Evolutionary conservation across 2,888 invertebrate species (phyloP).

Genomic region (Ptychoptera albimana): DNA sequence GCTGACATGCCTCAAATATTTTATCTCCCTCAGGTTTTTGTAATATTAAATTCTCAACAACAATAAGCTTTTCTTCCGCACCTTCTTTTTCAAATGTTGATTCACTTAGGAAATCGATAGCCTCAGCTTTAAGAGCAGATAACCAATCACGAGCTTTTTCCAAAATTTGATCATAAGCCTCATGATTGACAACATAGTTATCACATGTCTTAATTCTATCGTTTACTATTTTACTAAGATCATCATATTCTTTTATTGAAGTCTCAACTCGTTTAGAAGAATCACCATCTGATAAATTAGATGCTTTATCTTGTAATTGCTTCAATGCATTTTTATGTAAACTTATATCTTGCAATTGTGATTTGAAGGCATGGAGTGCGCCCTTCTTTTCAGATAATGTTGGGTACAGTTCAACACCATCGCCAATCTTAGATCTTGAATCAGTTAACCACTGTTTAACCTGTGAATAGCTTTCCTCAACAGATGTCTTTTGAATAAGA

Average conservation of each 20-base stretch:
- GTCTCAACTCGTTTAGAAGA: conserved; percentile 56
- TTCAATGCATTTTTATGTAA: conserved; percentile 72
- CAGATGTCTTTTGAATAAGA: conserved; percentile 78
- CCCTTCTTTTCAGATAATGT: conserved; percentile 79
- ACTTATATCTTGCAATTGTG: conserved; percentile 69
- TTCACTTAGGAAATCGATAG: conserved; percentile 60
- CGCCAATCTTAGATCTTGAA: conserved; percentile 55
- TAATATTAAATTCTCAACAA: conserved; percentile 57
- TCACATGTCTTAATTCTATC: conserved; percentile 49
- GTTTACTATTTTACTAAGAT: conserved; percentile 48
- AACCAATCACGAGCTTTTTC: conserved; percentile 75
- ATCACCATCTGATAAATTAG: conserved; percentile 62
- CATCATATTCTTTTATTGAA: conserved; percentile 55
- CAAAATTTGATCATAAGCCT: conserved; percentile 61
- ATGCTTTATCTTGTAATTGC: conserved; percentile 69
- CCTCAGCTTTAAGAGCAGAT: conserved; percentile 61
- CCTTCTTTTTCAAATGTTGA: conserved; percentile 63
- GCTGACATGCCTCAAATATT: conserved; percentile 50
- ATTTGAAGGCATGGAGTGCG: conserved; percentile 64
- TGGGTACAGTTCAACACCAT: conserved; percentile 49
- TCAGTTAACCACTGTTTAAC: conserved; percentile 76
- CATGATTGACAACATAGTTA: conserved; percentile 63
- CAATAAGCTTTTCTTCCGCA: conserved; percentile 54
- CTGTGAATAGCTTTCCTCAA: conserved; percentile 83
- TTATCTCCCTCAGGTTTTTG: conserved; percentile 59